Evolutionary conservation across 1,140 invertebrate species (phyloP), one percentile per base, ranked within the genome.

Genomic region (Octopus bimaculoides): DNA sequence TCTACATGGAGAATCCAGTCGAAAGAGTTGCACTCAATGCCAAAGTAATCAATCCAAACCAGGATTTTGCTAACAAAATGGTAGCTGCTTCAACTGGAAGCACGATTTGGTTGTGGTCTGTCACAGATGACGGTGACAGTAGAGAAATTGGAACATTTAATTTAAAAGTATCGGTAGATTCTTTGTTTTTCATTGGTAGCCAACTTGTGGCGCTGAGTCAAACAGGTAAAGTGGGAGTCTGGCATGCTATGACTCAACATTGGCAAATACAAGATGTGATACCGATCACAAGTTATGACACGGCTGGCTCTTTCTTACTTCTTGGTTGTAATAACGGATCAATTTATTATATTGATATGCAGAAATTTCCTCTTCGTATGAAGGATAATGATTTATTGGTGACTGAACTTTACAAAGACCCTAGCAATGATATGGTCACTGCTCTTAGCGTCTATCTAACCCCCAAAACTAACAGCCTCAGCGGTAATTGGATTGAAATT

Each of bases 281-380:
- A 61, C 95, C 96, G 4, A 96, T 99, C 55, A 94, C 96, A 17
- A 98, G 97, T 4, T 97, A 97, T 89, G 97, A 98, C 88, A 98
- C 96, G 1, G 97, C 97, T 75, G 97, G 97, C 0, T 98, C 97
- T 0, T 98, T 98, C 90, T 91, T 99, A 17, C 89, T 99, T 8
- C 92, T 99, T 0, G 98, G 97, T 5, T 98, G 97, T 85, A 96
- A 96, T 84, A 98, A 98, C 90, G 98, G 97, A 6, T 96, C 96
- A 71, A 98, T 99, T 85, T 98, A 98, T 91, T 98, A 98, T 91
- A 98, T 89, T 96, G 97, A 99, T 91, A 99, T 99, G 98, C 97
- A 99, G 90, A 99, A 99, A 89, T 99, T 99, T 91, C 98, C 98
- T 4, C 89, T 99, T 9, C 92, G 97, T 79, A 99, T 99, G 97